A percentile compares a stretch with the other conserved stretches of the same genome.
Conservation (phyloP, 1,140 invertebrate species). For the Branchinecta lynchi region DNA sequence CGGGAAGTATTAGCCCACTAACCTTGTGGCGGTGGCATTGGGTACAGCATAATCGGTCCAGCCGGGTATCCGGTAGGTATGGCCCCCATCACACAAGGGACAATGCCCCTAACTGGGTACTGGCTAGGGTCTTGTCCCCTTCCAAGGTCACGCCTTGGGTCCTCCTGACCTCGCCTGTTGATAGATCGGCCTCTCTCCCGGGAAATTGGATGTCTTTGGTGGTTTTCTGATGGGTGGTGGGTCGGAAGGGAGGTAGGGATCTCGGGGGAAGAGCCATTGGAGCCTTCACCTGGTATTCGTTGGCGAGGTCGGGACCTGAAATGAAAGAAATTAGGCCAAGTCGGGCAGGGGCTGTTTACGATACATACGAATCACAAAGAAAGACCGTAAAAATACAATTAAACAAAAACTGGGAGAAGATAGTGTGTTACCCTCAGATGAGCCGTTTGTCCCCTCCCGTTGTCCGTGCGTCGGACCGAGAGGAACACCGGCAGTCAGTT, state of each 20-base stretch:
- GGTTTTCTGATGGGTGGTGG: background rate
- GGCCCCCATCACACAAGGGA: background rate
- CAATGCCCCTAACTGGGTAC: background rate
- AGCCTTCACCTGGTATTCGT: background rate
- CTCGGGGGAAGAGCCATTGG: background rate
- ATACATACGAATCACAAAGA: no score
- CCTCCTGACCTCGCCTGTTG: background rate
- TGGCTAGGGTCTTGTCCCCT: background rate
- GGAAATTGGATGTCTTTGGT: background rate
- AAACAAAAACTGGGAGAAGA: no score
- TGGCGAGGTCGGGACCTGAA: slow-evolving; percentile 1
- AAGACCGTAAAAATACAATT: no score
- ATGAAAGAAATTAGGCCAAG: no score
- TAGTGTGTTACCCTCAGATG: no score
- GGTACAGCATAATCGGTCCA: background rate
- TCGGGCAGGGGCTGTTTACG: no score
- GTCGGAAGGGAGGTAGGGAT: background rate
- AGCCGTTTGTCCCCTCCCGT: no score
- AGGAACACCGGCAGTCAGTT: no score
- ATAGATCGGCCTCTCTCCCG: background rate
- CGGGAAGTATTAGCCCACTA: background rate
- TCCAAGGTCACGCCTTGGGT: background rate
- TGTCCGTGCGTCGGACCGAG: no score
- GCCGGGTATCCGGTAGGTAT: background rate
- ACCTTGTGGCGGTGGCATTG: background rate